Evolutionary conservation across 2,797 vertebrate species (phyloP), one percentile per base, ranked within the genome.

Genomic region (Iguana delicatissima): DNA sequence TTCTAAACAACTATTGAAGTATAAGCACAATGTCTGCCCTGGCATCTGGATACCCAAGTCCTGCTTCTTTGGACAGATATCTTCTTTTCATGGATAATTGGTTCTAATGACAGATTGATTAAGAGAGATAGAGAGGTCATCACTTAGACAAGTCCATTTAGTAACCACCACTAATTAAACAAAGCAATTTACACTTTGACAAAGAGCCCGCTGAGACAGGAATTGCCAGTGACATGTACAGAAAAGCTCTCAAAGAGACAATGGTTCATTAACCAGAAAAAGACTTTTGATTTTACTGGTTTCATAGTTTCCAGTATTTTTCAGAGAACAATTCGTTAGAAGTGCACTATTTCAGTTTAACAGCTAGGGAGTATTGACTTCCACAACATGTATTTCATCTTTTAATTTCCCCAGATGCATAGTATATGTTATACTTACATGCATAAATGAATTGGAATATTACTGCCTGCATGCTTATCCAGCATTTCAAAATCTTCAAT

Each of bases 91-190:
- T 55, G 57, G 72, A 67, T 82, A 87, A 87, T 86, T 87, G 72
- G 57, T 72, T 83, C 55, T 87, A 87, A 87, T 77, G 85, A 87
- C 32, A 22, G 57, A 87, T 83, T 87, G 85, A 90, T 83, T 85
- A 83, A 59, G 59, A 80, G 72, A 69, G 89, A 87, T 84, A 83
- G 83, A 90, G 85, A 77, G 80, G 72, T 67, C 79, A 62, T 83
- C 85, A 77, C 85, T 85, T 64, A 87, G 85, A 42, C n/a, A 83
- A 90, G 72, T 67, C 79, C 46, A n/a, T 87, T 90, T 67, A 90
- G 69, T 42, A 87, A 87, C 57, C 55, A 77, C 77, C 80, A 42
- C 89, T 90, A 90, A 90, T 90, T 84, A 90, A 90, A 87, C 69
- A 77, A 90, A 87, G 85, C 69, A 77, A 87, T 77, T 90, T 84